These are phyloP conservation scores for Macropodus opercularis DNA, from an alignment of 2,797 vertebrate species.

Conservation along the genomic window DNA sequence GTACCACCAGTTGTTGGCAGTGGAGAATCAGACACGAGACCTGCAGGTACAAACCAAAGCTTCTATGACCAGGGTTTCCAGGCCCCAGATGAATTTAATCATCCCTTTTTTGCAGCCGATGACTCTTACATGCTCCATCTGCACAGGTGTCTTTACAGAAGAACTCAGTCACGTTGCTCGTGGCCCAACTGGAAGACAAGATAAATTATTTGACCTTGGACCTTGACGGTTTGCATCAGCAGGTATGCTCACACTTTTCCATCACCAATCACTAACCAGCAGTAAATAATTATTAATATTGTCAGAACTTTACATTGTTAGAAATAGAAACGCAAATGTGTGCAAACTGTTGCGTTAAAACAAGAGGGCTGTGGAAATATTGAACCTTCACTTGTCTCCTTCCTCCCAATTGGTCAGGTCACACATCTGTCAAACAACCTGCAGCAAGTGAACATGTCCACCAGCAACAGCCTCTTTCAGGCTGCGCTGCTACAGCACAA, in stretches of 20 bases:
- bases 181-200: slow-evolving; percentile 67
- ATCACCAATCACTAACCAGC: no score
- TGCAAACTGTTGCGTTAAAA: no score
- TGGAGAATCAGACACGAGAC: slow-evolving; percentile 83
- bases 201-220: slow-evolving; percentile 69
- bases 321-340: no score
- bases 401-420: slow-evolving; percentile 73
- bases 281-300: no score
- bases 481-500: slow-evolving; percentile 75
- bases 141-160: slow-evolving; percentile 53
- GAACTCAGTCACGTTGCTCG: slow-evolving; percentile 38
- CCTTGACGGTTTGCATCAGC: slow-evolving; percentile 72
- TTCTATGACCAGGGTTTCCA: background rate
- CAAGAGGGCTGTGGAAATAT: background rate
- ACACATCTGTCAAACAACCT: slow-evolving; percentile 64
- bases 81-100: background rate
- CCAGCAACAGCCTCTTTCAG: slow-evolving; percentile 72
- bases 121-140: background rate
- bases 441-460: slow-evolving; percentile 60
- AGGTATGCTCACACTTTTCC: slow-evolving; percentile 76
- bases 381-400: background rate
- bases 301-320: no score
- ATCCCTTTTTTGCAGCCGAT: background rate
- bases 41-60: slow-evolving; percentile 76
- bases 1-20: slow-evolving; percentile 75